Base-by-base conservation (phyloP, 2,888 invertebrate species). In the Protonemura montana region DNA sequence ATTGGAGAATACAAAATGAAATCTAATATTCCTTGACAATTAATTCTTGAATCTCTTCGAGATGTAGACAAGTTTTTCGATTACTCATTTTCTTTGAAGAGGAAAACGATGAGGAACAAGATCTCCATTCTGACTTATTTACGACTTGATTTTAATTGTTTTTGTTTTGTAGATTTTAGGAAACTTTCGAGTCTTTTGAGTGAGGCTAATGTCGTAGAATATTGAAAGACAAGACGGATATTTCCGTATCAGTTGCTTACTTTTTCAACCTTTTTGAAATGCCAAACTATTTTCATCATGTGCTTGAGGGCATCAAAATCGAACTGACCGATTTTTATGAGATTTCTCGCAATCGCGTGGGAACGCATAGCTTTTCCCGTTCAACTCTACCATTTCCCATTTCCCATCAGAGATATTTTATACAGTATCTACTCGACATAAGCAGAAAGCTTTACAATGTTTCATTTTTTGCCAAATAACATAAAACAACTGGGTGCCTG, bases 61-160 rank as follows among this genome's bases (percentile, higher is more conserved):
- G 59, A 3, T 35, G 35, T 35, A 35, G 10, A n/a, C n/a, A 59
- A 59, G 16, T 59, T 59, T 59, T 59, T 59, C 59, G 59, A 59
- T 59, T 59, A 59, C 59, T 59, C 59, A 59, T 59, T 59, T 21
- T 59, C 59, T 59, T 59, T 59, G 59, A 59, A 59, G 59, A 59
- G 59, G 13, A 7, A 7, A 13, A 59, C 59, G 59, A 59, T 59
- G 59, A 59, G 59, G 21, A 59, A 59, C 59, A 59, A 59, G 59
- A 59, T 59, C 59, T 59, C 59, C 1, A 59, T 59, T 59, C 59
- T 59, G 59, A 16, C 59, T 10, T 59, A 59, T 59, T 35, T 59
- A 59, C 13, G 13, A 2, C 6, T 7, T 59, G 59, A 59, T 59
- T 59, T 59, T 59, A 59, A 59, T 59, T 59, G 59, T 59, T 59